These are phyloP conservation scores for Cryptocephalus moraei DNA, from an alignment of 2,888 invertebrate species.

Conservation along the genomic window DNA sequence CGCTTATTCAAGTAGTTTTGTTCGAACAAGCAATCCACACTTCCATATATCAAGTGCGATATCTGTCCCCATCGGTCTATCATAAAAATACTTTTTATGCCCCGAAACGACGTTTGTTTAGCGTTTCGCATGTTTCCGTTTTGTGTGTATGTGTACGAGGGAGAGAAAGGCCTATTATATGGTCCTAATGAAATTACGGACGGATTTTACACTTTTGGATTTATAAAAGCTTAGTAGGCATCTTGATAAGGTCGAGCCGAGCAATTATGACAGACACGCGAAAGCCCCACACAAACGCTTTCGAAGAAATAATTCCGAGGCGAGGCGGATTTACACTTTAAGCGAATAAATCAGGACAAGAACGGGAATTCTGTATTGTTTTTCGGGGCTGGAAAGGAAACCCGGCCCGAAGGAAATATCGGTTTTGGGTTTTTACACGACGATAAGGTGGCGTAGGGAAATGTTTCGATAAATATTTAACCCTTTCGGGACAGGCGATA, in stretches of 20 bases:
- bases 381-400: neutral
- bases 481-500: neutral
- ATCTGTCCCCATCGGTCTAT: too few relatives aligned
- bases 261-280: conserved; percentile 5
- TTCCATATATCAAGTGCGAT: too few relatives aligned
- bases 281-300: neutral
- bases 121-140: conserved; percentile 11
- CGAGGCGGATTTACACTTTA: neutral
- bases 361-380: too few relatives aligned
- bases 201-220: conserved; percentile 14
- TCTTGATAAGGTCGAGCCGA: neutral
- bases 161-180: conserved; percentile 7
- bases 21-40: too few relatives aligned
- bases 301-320: neutral
- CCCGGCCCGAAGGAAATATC: neutral
- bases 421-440: neutral
- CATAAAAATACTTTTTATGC: too few relatives aligned
- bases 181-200: conserved; percentile 9
- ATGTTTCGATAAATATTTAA: neutral
- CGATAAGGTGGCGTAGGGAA: too few relatives aligned
- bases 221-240: conserved; percentile 5
- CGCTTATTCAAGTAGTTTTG: too few relatives aligned
- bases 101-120: neutral
- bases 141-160: too few relatives aligned
- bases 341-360: neutral